phyloP scores from a whole-genome alignment of 2,888 invertebrate genomes.

The Pherbina coryleti region DNA sequence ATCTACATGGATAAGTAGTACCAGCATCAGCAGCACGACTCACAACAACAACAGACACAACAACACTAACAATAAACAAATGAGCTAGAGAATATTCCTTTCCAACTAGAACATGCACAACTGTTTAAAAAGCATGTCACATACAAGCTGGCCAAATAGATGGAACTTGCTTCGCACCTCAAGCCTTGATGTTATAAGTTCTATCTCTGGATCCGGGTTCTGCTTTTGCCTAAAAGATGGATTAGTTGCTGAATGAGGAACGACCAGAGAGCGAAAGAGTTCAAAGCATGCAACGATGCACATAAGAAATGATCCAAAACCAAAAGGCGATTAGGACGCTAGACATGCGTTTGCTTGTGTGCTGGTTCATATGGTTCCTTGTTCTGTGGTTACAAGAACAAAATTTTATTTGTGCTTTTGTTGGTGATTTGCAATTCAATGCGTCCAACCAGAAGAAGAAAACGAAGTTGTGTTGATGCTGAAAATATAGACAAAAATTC shows the following conservation, averaged over 20 bases:
- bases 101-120: not conserved
- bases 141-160: not conserved
- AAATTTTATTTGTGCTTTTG: constrained; percentile 50
- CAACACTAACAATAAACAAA: not conserved
- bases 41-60: not conserved
- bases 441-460: constrained; percentile 36
- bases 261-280: not conserved
- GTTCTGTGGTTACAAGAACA: constrained; percentile 1
- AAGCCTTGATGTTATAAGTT: not conserved
- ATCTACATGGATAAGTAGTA: constrained; percentile 39
- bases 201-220: not conserved
- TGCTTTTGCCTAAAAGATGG: not conserved
- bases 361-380: not conserved
- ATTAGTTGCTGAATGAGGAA: constrained; percentile 2
- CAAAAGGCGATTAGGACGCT: not conserved
- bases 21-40: not conserved
- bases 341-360: not conserved
- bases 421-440: constrained; percentile 54
- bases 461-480: not conserved
- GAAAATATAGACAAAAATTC: not conserved
- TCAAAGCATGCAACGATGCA: not conserved
- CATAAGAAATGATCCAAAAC: not conserved
- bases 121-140: not conserved
- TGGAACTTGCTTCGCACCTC: no score
- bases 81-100: not conserved